Evolutionary conservation across 2,888 invertebrate species (phyloP), one percentile per base, ranked within the genome.

Genomic region (Dryobota labecula): DNA sequence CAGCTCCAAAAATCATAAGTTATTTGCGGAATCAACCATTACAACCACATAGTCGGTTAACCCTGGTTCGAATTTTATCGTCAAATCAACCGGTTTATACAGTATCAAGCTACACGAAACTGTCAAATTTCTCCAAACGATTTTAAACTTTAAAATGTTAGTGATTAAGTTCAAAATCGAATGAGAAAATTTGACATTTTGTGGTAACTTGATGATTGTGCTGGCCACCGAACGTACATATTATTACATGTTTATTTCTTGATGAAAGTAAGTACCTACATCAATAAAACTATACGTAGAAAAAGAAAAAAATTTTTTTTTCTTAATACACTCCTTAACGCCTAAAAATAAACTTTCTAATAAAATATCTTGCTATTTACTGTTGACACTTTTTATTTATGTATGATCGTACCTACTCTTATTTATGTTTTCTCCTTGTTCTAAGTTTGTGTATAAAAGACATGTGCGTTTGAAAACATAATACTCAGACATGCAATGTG

Each of bases 341-440:
- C 15, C 33, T 9, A 30, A 61, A 30, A 45, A 30, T 30, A 15
- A n/a, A 15, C 4, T 53, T 13, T 38, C 1, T 27, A 27, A 27
- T 15, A 27, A 15, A 24, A 6, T 9, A 38, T 27, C 54, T 13
- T 38, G 20, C 2, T 20, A n/a, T 2, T 24, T 43, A 24, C 27
- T 65, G 27, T 65, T 47, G 36, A 45, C 65, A 27, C 27, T 47
- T 13, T 11, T 62, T 27, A 36, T n/a, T 45, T 15, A 43, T 60
- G 13, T 30, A 30, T 15, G 11, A n/a, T 24, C 5, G 5, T 15
- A 15, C 24, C 0, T 11, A 49, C 4, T 60, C 6, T 15, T 8
- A 43, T 18, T 54, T 36, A n/a, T n/a, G n/a, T n/a, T n/a, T n/a
- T 1, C 36, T 24, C 11, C 36, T 24, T 8, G n/a, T 5, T 11